A percentile compares a stretch with the other conserved stretches of the same genome.
Conservation (phyloP, 1,140 invertebrate genomes). For the Hylaeus anthracinus region DNA sequence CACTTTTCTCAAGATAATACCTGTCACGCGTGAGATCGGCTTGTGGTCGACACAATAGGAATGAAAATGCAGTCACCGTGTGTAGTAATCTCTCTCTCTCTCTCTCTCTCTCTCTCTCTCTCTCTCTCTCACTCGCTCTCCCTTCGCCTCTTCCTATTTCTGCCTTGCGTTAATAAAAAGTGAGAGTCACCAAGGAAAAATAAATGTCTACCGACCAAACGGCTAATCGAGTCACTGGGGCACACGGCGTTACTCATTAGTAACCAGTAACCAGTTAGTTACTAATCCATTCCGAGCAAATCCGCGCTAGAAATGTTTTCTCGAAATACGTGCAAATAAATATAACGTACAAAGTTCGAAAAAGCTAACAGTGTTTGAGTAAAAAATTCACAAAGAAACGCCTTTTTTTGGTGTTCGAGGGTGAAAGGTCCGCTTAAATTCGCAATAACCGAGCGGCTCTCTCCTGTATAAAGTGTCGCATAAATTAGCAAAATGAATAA, state of each 20-base stretch:
- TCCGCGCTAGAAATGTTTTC: too few species aligned
- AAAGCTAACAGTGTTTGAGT: too few species aligned
- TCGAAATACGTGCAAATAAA: too few species aligned
- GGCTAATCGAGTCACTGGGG: conserved; percentile 9
- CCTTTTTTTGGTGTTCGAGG: too few species aligned
- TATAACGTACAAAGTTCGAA: too few species aligned
- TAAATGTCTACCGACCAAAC: conserved; percentile 18
- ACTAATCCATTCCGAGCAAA: too few species aligned
- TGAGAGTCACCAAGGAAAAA: background rate
- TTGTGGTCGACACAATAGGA: conserved; percentile 28
- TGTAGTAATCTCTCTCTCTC: background rate
- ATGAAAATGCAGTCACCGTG: conserved; percentile 20
- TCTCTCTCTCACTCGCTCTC: background rate
- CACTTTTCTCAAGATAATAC: conserved; percentile 68
- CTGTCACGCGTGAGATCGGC: conserved; percentile 62
- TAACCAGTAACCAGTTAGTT: too few species aligned
- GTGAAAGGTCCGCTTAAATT: too few species aligned
- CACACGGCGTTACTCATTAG: background rate
- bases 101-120: background rate
- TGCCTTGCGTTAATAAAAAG: conserved; percentile 18
- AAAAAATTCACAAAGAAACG: too few species aligned
- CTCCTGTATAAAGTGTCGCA: too few species aligned
- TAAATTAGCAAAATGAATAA: background rate
- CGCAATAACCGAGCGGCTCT: too few species aligned
- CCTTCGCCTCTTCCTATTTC: background rate